A percentile compares a stretch with the other conserved stretches of the same genome.
Conservation (phyloP, 2,888 invertebrate species). For the Pristionchus exspectatus region DNA sequence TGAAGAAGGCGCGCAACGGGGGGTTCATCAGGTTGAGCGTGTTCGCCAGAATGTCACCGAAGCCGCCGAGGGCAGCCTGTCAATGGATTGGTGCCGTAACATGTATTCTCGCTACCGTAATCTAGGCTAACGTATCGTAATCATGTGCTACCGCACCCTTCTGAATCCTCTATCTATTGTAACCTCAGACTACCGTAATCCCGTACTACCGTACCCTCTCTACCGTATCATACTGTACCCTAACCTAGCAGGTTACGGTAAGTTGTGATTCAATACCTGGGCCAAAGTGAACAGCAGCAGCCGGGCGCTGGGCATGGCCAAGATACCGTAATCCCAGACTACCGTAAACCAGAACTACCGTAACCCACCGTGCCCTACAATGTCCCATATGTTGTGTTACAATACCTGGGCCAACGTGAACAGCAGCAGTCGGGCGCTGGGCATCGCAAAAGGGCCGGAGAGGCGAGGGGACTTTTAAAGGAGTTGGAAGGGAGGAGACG, state of each 20-base stretch:
- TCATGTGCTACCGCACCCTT: too few relatives aligned
- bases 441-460: neutral
- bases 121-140: too few relatives aligned
- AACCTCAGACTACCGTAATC: too few relatives aligned
- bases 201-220: neutral
- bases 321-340: neutral
- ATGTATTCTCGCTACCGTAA: neutral
- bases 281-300: neutral
- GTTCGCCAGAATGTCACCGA: constrained; percentile 53
- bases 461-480: constrained; percentile 2
- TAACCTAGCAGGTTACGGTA: neutral
- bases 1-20: constrained; percentile 44
- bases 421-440: constrained; percentile 7
- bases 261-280: neutral
- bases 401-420: neutral
- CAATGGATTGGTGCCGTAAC: neutral
- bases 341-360: neutral
- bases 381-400: neutral
- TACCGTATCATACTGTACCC: neutral
- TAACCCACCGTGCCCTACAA: neutral
- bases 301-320: too few relatives aligned
- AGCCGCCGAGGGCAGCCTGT: constrained; percentile 51
- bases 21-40: constrained; percentile 55
- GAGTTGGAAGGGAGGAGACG: neutral
- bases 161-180: too few relatives aligned